Evolutionary conservation across 2,888 invertebrate genomes (phyloP), one percentile per base, ranked within the genome.

Genomic region (Dolichopus griseipennis): DNA sequence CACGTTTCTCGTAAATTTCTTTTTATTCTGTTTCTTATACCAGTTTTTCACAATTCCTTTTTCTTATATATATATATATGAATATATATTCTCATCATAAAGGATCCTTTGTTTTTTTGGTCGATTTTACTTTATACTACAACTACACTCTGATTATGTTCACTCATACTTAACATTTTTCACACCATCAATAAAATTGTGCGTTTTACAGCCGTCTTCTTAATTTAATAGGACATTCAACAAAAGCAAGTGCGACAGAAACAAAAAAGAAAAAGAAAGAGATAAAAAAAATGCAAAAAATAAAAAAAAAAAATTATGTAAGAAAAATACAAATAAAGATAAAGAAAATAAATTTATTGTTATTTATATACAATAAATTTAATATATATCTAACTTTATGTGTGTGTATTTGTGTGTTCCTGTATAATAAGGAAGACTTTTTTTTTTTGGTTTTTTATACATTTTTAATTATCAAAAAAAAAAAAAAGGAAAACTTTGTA

Each of bases 161-260:
- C 52, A 12, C 52, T 52, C 12, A 52, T 52, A 52, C 52, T 52
- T 52, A 12, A 52, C 27, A 4, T 52, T 52, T 52, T 52, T 18
- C 52, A 18, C 52, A 52, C 52, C 52, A 52, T 52, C 52, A 52
- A 52, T 52, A 52, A 52, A 52, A 52, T 18, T 52, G 52, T 52
- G 52, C 52, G 52, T 52, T 52, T 15, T 52, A 52, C 6, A 52
- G 12, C 6, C 9, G 12, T 37, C 37, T 37, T 27, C 27, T 27
- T 27, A 27, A 37, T 37, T 10, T n/a, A 18, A n/a, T 52, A 52
- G 52, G 18, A 52, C 41, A 41, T 15, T 6, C 15, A 27, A 41
- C 41, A 41, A 12, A 41, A 41, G 8, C 8, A 9, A 41, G 41
- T 41, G 41, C 41, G 15, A 41, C 15, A 18, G 52, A 52, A 52